These are phyloP conservation scores for Muschampia plurimacula DNA, from an alignment of 2,888 invertebrate species.

Conservation along the genomic window DNA sequence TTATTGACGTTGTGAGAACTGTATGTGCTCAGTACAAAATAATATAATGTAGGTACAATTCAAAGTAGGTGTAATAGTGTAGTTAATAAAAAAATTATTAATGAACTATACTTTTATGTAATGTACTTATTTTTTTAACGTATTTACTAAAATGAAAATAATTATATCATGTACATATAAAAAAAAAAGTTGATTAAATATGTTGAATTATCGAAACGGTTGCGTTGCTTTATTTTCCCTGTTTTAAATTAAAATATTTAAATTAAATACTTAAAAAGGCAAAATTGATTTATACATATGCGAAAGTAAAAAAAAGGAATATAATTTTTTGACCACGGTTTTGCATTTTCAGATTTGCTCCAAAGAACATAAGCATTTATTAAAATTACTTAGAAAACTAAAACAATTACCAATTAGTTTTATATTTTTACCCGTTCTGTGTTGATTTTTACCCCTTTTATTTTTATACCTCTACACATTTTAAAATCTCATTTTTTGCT, in stretches of 20 bases:
- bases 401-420: background rate
- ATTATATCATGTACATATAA: conserved; percentile 13
- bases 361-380: conserved; percentile 82
- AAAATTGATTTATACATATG: conserved; percentile 8
- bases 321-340: conserved; percentile 20
- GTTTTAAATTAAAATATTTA: background rate
- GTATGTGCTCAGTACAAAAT: conserved; percentile 31
- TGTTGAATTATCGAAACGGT: conserved; percentile 30
- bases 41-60: background rate
- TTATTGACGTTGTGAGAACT: conserved; percentile 68
- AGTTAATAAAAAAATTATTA: conserved; percentile 41
- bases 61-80: background rate
- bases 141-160: conserved; percentile 22
- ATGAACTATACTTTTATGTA: conserved; percentile 28
- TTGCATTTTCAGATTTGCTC: conserved; percentile 77
- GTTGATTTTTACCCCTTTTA: conserved; percentile 3
- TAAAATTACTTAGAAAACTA: conserved; percentile 50
- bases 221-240: conserved; percentile 23
- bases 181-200: conserved; percentile 33
- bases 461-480: background rate
- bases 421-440: background rate
- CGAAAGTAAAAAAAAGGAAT: background rate
- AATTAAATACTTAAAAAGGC: background rate
- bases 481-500: background rate
- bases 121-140: conserved; percentile 52